Conservation (phyloP, 1,140 invertebrate species). For the Babylonia areolata region DNA sequence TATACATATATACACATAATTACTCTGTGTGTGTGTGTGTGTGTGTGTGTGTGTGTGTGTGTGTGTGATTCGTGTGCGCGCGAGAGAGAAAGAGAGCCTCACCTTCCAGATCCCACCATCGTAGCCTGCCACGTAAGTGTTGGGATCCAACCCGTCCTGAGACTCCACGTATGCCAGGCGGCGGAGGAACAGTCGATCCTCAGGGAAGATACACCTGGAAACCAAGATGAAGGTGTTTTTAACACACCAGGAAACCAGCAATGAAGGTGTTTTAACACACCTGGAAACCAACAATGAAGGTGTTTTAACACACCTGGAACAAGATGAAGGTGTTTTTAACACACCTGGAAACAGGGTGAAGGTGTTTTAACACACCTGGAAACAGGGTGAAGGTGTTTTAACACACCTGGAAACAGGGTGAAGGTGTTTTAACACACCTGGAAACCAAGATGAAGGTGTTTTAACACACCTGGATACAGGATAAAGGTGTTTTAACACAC, state of each 20-base stretch:
- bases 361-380: too few relatives aligned
- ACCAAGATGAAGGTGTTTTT: conserved; percentile 7
- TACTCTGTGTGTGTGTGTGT: too few relatives aligned
- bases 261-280: neutral
- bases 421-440: too few relatives aligned
- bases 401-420: too few relatives aligned
- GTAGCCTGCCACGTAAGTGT: conserved; percentile 52
- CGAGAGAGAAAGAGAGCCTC: neutral
- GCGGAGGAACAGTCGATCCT: conserved; percentile 53
- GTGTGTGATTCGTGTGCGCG: too few relatives aligned
- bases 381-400: too few relatives aligned
- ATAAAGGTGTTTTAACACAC: too few relatives aligned
- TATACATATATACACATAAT: too few relatives aligned
- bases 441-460: too few relatives aligned
- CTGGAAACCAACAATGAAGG: neutral
- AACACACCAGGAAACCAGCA: neutral
- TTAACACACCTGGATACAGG: too few relatives aligned
- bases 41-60: too few relatives aligned
- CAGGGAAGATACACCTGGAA: conserved; percentile 44
- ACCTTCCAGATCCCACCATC: conserved; percentile 65
- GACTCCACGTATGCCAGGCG: conserved; percentile 56
- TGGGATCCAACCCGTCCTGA: conserved; percentile 44
- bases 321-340: neutral
- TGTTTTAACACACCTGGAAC: neutral
- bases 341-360: too few relatives aligned